Evolutionary conservation across 2,797 vertebrate genomes (phyloP), one percentile per base, ranked within the genome.

Genomic region (Clarias laeviceps): DNA sequence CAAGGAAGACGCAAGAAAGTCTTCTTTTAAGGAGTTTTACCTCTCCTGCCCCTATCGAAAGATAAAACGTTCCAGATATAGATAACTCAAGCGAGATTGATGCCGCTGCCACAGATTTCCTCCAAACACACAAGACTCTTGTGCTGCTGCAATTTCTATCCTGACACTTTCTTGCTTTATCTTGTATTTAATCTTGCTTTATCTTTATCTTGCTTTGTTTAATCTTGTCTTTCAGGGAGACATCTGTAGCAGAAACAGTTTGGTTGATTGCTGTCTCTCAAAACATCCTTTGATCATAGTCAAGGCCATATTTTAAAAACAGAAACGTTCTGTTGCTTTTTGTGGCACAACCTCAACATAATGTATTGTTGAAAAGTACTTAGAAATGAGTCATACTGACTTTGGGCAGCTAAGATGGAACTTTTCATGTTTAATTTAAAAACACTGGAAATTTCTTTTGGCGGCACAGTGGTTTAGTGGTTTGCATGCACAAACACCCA

Each of bases 51-150:
- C 18, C 24, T 45, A 62, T 73, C 34, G 59, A 72, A 37, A 68
- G 81, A 40, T 82, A 82, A 84, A 69, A 73, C 12, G 1, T 20
- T 59, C 80, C 6, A 69, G 86, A 86, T 73, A 61, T 14, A 29
- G 78, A 64, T 20, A 57, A 78, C 66, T 78, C 59, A 88, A 86
- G 61, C 32, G 32, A 77, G 80, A 82, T 62, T 69, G 70, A 86
- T 70, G 57, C 56, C 59, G 24, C 32, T 57, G 70, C 45, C 34
- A 59, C 59, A 72, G 57, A n/a, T 20, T 37, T 61, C 20, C 32
- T 62, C 56, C 56, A 57, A 56, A 72, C 86, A 62, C 56, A 20
- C 81, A 84, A 81, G 65, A 84, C 61, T 57, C n/a, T 40, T 82
- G 80, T 17, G 22, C 59, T 32, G 66, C 37, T 68, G 80, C 68